phyloP scores from a whole-genome alignment of 1,140 invertebrate genomes.

The Magallana ariakensis region DNA sequence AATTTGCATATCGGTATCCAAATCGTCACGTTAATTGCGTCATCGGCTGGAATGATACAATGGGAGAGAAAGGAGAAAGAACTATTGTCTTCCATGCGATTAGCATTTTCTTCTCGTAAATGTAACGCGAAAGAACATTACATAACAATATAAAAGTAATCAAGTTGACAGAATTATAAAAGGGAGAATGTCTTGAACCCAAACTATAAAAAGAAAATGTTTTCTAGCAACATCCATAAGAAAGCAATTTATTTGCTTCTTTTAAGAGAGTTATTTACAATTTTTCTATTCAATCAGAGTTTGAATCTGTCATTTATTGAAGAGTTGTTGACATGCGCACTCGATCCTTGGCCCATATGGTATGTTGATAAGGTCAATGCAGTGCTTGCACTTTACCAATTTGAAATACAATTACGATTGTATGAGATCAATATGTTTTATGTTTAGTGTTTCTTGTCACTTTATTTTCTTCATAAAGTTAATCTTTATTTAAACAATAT shows the following conservation, averaged over 20 bases:
- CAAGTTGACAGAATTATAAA: slow-evolving; percentile 27
- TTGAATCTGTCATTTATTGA: neutral
- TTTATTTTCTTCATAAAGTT: too few species aligned
- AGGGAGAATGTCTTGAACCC: slow-evolving; percentile 33
- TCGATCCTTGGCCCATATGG: neutral
- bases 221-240: neutral
- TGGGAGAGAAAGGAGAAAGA: slow-evolving; percentile 5
- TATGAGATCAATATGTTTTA: too few species aligned
- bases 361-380: too few species aligned
- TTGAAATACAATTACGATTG: too few species aligned
- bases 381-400: too few species aligned
- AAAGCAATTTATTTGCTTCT: neutral
- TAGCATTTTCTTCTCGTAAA: slow-evolving; percentile 34
- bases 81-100: neutral
- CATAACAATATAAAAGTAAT: slow-evolving; percentile 23
- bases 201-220: neutral
- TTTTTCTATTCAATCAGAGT: neutral
- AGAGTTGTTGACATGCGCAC: neutral
- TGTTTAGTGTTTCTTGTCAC: too few species aligned
- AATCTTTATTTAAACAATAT: too few species aligned
- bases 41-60: slow-evolving; percentile 22
- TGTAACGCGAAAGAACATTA: slow-evolving; percentile 5
- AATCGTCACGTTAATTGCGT: slow-evolving; percentile 15
- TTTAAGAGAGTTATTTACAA: neutral
- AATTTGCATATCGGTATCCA: slow-evolving; percentile 31